Base-by-base conservation (phyloP, 2,888 invertebrate species). In the Zaprionus obscuricornis region DNA sequence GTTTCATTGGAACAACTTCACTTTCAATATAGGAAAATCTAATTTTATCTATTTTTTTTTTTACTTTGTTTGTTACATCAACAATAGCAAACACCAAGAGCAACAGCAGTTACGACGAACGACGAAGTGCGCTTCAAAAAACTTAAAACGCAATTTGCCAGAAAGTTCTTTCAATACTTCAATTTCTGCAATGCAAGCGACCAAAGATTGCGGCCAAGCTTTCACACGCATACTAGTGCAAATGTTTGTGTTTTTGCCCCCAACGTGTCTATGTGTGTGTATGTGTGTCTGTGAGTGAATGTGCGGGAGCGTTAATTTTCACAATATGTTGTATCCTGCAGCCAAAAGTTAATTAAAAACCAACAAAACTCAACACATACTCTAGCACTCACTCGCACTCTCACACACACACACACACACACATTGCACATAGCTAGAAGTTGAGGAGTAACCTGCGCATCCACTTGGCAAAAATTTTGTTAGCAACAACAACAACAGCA, bases 281-380 rank as follows among this genome's bases (percentile, higher is more conserved):
- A 49, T 52, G 51, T 50, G 39, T 55, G 47, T 67, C 17, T 45
- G 47, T 40, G 31, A 55, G 51, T 50, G 57, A 46, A 52, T 47
- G 43, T 46, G 58, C 36, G 65, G 42, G 54, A 69, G 78, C 84
- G 85, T 88, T 88, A 87, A 88, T 88, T 88, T 85, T 83, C 85
- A 82, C 85, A 88, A 88, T 87, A 87, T 88, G 88, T 82, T 87
- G 83, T 85, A 85, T 83, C 89, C 89, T 86, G 84, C 77, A 89
- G 90, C 89, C 86, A 88, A 88, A 89, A 89, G 90, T 89, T 89
- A 89, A 89, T 89, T 89, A 89, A 89, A 89, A 89, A 89, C 89
- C 88, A 89, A 89, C 90, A 89, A 89, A 85, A 89, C 88, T 87
- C 73, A 66, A 72, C 67, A 71, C 46, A n/a, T n/a, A n/a, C n/a